These are phyloP conservation scores for Umimayanthus kanabou DNA, from an alignment of 92 coral and sea anemone genomes.

Conservation along the genomic window DNA sequence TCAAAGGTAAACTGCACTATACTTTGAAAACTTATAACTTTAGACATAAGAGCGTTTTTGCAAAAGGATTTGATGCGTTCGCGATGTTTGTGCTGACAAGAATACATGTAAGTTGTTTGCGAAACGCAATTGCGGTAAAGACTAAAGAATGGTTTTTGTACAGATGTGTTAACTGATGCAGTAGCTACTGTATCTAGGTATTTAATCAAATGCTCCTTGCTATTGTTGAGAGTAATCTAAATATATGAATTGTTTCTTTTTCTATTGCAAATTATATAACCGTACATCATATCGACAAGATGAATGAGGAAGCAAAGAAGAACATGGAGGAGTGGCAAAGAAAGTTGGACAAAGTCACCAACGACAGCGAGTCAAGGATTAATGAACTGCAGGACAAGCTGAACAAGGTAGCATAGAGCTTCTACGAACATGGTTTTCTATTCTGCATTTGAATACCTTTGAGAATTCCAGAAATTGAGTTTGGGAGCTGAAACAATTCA, in stretches of 20 bases:
- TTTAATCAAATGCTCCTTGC: neutral
- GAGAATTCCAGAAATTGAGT: neutral
- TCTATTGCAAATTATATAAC: neutral
- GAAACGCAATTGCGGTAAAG: neutral
- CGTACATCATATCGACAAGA: conserved; percentile 41
- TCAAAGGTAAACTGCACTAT: conserved; percentile 60
- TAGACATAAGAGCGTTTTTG: neutral
- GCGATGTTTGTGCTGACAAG: neutral
- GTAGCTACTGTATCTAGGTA: neutral
- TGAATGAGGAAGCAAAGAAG: conserved; percentile 90
- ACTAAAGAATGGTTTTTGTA: neutral
- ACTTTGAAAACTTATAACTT: neutral
- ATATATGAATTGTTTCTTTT: too few relatives aligned
- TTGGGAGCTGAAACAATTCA: too few relatives aligned
- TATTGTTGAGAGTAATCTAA: neutral
- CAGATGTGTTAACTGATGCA: neutral
- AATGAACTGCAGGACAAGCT: conserved; percentile 74
- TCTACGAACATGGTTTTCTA: neutral
- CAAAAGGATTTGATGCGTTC: neutral
- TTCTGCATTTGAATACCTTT: neutral
- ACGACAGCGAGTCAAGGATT: conserved; percentile 78
- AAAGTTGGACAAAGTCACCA: conserved; percentile 82
- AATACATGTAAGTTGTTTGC: neutral
- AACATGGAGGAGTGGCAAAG: conserved; percentile 87
- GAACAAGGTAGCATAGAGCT: conserved; percentile 54